phyloP scores from a whole-genome alignment of 1,140 invertebrate species.

The Penaeus japonicus region DNA sequence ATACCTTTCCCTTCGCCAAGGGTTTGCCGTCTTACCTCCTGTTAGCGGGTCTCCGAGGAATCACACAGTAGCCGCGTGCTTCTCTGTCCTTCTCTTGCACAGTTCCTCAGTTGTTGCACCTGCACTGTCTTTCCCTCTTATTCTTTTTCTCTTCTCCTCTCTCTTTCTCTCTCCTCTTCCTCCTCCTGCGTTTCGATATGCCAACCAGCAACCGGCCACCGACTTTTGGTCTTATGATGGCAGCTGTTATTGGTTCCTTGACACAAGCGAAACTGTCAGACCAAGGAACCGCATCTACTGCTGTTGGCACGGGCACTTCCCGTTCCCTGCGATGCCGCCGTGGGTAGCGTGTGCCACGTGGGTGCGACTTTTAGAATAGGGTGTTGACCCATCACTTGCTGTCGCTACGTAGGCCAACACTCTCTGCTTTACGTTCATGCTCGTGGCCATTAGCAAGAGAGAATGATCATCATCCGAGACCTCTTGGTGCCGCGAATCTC shows the following conservation, averaged over 20 bases:
- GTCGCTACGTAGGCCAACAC: not conserved
- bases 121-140: too few relatives aligned
- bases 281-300: not conserved
- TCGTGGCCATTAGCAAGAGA: not conserved
- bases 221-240: too few relatives aligned
- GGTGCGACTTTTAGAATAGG: slow-evolving; percentile 22
- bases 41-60: too few relatives aligned
- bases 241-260: not conserved
- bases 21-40: too few relatives aligned
- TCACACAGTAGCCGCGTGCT: too few relatives aligned
- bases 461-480: too few relatives aligned
- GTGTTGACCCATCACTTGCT: not conserved
- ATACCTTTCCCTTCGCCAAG: too few relatives aligned
- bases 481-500: too few relatives aligned
- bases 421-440: not conserved
- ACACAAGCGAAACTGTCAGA: not conserved
- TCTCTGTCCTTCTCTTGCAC: too few relatives aligned
- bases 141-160: not conserved
- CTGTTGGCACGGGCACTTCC: slow-evolving; percentile 16
- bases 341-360: not conserved
- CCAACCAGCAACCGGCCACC: too few relatives aligned
- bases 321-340: not conserved
- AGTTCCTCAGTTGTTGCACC: too few relatives aligned
- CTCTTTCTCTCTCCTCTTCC: not conserved
- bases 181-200: not conserved